Conservation (phyloP, 2,113 vertebrate genomes). For the Gracilinanus agilis region DNA sequence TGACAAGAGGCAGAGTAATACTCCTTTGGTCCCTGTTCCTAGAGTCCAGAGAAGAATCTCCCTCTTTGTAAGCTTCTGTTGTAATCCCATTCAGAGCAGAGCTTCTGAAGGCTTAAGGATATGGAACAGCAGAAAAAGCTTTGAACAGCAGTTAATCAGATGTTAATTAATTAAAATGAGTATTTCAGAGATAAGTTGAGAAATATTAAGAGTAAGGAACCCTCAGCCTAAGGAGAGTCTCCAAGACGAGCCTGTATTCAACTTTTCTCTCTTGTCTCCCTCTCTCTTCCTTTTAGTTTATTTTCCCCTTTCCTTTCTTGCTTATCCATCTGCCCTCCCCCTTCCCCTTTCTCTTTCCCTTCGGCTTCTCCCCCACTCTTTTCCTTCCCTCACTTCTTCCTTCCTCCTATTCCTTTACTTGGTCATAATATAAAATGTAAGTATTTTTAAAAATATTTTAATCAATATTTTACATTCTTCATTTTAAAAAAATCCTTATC, state of each 20-base stretch:
- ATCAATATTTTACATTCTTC: slow-evolving; percentile 11
- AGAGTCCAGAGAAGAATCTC: background rate
- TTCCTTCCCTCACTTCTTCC: background rate
- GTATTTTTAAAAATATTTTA: slow-evolving; percentile 1
- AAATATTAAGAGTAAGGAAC: background rate
- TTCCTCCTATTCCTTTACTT: background rate
- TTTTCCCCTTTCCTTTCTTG: background rate
- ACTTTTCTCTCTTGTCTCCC: background rate
- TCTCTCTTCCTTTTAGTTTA: rapidly evolving
- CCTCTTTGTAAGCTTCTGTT: background rate
- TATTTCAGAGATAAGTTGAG: background rate
- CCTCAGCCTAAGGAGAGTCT: too few species aligned
- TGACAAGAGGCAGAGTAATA: background rate
- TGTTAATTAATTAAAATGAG: background rate
- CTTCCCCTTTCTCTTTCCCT: background rate
- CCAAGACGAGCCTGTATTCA: background rate
- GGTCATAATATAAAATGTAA: background rate
- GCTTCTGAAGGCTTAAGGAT: background rate
- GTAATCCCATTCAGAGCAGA: background rate
- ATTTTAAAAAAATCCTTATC: background rate
- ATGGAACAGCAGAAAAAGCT: background rate
- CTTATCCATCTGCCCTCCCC: background rate
- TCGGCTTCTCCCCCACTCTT: background rate
- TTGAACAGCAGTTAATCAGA: background rate
- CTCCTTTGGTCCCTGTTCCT: background rate